Evolutionary conservation across 2,797 vertebrate species (phyloP).

Genomic region (Alectoris magna): DNA sequence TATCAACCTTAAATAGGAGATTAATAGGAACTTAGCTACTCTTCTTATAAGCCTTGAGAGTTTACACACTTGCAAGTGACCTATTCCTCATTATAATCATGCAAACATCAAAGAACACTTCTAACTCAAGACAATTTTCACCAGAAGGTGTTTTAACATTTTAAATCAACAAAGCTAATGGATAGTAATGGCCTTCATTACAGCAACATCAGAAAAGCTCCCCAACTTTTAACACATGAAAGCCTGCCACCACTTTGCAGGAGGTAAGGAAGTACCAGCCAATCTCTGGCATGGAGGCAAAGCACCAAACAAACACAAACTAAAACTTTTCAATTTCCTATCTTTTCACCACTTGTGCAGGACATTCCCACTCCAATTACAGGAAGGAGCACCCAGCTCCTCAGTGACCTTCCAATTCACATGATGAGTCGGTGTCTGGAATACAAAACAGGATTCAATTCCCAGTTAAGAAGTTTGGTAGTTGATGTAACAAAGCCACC

Average conservation of each 20-base stretch:
- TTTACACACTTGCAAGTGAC: conserved; percentile 48
- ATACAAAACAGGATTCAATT: not conserved
- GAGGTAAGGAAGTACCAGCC: not conserved
- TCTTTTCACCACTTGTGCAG: not conserved
- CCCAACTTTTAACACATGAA: not conserved
- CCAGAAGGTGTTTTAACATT: conserved; percentile 67
- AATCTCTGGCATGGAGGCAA: not conserved
- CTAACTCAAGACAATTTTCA: conserved; percentile 54
- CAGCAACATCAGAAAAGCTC: conserved; percentile 28
- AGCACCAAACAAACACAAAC: not conserved
- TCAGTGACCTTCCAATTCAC: not conserved
- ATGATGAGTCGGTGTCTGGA: not conserved
- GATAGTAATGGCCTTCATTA: conserved; percentile 59
- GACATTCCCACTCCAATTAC: not conserved
- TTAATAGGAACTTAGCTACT: conserved; percentile 31
- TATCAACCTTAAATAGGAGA: conserved; percentile 10
- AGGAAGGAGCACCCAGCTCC: not conserved
- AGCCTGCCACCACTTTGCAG: not conserved
- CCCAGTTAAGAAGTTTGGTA: not conserved
- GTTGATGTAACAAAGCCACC: not conserved
- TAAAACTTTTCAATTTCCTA: not conserved
- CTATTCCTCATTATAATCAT: conserved; percentile 45
- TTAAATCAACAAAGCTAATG: conserved; percentile 57
- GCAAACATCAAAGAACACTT: conserved; percentile 61
- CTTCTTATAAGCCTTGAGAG: conserved; percentile 23